A percentile compares a stretch with the other conserved stretches of the same genome.
Evolutionary conservation across 2,888 invertebrate species (phyloP).

Genomic region (Nudaria mundana): DNA sequence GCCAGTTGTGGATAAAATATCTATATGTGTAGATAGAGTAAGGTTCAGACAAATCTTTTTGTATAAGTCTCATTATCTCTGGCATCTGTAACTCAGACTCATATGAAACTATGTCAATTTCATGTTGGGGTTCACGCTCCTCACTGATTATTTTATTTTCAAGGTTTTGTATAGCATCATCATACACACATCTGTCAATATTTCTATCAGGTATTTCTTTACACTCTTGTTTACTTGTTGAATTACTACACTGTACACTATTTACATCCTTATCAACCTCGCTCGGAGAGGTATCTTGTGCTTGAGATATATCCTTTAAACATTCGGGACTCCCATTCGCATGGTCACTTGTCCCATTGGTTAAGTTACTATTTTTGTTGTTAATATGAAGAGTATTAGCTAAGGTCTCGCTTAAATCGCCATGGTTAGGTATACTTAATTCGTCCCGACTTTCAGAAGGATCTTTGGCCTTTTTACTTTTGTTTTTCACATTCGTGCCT

Average conservation of each 20-base stretch:
- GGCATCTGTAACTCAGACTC: slow-evolving; percentile 99
- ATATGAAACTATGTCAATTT: slow-evolving; percentile 83
- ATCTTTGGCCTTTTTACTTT: slow-evolving; percentile 78
- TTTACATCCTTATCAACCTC: slow-evolving; percentile 57
- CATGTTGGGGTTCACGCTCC: slow-evolving; percentile 49
- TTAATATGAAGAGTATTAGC: slow-evolving; percentile 69
- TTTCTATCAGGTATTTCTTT: slow-evolving; percentile 35
- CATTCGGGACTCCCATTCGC: slow-evolving; percentile 50
- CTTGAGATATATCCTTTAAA: slow-evolving; percentile 41
- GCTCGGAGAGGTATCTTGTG: slow-evolving; percentile 44
- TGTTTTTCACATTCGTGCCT: slow-evolving; percentile 65
- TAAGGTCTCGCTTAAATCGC: slow-evolving; percentile 64
- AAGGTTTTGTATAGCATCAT: slow-evolving; percentile 44
- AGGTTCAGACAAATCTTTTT: slow-evolving; percentile 99
- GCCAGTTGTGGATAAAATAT: slow-evolving; percentile 99
- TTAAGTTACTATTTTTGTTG: slow-evolving; percentile 68
- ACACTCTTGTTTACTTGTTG: slow-evolving; percentile 36
- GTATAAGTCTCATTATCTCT: slow-evolving; percentile 99
- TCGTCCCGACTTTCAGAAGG: slow-evolving; percentile 60
- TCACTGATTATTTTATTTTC: slow-evolving; percentile 43
- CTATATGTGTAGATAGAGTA: slow-evolving; percentile 99
- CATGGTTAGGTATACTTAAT: slow-evolving; percentile 59
- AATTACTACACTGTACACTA: slow-evolving; percentile 67
- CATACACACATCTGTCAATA: slow-evolving; percentile 41
- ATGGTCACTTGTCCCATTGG: slow-evolving; percentile 72